These are phyloP conservation scores for Lasioglossum calceatum DNA, from an alignment of 2,888 invertebrate species.

Conservation along the genomic window DNA sequence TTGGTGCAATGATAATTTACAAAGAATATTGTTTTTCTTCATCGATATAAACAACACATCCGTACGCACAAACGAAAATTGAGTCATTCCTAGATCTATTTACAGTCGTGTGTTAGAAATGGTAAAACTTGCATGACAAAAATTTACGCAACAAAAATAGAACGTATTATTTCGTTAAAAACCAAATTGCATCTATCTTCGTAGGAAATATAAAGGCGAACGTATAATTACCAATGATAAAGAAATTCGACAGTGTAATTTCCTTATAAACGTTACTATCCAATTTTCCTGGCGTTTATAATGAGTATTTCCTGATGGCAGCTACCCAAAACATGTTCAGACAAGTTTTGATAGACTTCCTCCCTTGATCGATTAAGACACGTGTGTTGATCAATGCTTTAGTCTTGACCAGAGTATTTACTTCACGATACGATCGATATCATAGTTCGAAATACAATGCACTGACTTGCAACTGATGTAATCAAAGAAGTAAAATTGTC, in stretches of 20 bases:
- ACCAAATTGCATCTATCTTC: not conserved
- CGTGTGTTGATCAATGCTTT: slow-evolving; percentile 8
- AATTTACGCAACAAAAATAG: not conserved
- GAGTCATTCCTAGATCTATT: not conserved
- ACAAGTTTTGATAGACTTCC: slow-evolving; percentile 68
- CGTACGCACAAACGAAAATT: not conserved
- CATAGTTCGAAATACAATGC: slow-evolving; percentile 32
- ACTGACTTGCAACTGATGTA: slow-evolving; percentile 33
- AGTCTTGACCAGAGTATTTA: slow-evolving; percentile 10
- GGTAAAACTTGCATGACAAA: not conserved
- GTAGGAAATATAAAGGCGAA: not conserved
- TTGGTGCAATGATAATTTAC: not conserved
- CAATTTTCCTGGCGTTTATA: slow-evolving; percentile 41
- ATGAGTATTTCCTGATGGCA: slow-evolving; percentile 64
- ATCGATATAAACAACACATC: not conserved
- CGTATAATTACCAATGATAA: slow-evolving; percentile 34
- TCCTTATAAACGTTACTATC: slow-evolving; percentile 10
- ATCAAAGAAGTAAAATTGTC: slow-evolving; percentile 67
- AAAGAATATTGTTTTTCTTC: not conserved
- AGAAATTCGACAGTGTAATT: slow-evolving; percentile 17
- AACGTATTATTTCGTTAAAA: not conserved
- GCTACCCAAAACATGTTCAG: slow-evolving; percentile 68
- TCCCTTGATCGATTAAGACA: slow-evolving; percentile 6
- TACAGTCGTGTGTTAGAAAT: not conserved
- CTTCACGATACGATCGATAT: slow-evolving; percentile 30